Base-by-base conservation (phyloP, 2,888 invertebrate species). In the Geotrupes spiniger region DNA sequence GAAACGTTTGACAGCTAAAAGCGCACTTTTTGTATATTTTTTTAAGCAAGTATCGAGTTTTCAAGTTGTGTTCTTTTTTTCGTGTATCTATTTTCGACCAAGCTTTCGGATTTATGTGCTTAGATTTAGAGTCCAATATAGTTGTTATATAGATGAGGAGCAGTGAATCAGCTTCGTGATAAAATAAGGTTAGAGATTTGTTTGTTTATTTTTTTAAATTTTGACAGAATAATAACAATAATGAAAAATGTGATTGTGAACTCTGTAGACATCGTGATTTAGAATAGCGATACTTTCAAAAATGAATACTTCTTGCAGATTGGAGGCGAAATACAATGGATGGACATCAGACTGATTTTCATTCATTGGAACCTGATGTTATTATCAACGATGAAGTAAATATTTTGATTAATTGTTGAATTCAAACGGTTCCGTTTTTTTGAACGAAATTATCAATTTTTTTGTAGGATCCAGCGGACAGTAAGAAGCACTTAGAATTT, bases 21-120 rank as follows among this genome's bases (percentile, higher is more conserved):
- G 65, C 67, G 65, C 64, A 64, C 63, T 66, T 69, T 68, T 68
- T 68, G 67, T 67, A 65, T 65, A 65, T 67, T 66, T 68, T 68
- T 68, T 66, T 64, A 54, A 59, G 57, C 56, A 60, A 58, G 57
- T 57, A 57, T 61, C 61, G 58, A 60, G 62, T 62, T 62, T 58
- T 59, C 53, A 58, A 48, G 59, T 57, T 59, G 52, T 57, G 47
- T 55, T 54, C 56, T 53, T 60, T 64, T 64, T 63, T 66, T 63
- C 62, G 56, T 57, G 51, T 49, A 51, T 60, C 63, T 63, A 63
- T 64, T 65, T 60, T 58, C 54, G 61, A 59, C 58, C 56, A 40
- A 46, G 48, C 50, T 40, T 45, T 57, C 49, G 41, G 49, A 42
- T 49, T 51, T 41, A 50, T 16, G 37, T 8, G 28, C 40, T 38